Conservation (phyloP, 2,113 vertebrate species). For the Periophthalmodon schlosseri region DNA sequence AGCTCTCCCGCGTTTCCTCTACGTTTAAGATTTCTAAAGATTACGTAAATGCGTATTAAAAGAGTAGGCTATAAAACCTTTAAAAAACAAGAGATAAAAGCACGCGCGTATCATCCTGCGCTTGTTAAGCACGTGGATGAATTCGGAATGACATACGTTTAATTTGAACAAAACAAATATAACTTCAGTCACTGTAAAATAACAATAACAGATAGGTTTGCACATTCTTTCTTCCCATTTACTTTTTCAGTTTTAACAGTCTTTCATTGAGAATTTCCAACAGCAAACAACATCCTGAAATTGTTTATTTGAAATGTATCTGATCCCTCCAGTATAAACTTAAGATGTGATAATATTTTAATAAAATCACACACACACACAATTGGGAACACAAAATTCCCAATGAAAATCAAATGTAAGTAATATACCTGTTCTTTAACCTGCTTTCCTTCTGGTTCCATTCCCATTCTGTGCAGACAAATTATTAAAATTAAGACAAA, state of each 20-base stretch:
- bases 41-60: conserved; percentile 5
- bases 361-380: too few relatives aligned
- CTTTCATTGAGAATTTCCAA: conserved; percentile 21
- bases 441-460: conserved; percentile 84
- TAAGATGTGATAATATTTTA: conserved; percentile 57
- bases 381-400: conserved; percentile 16
- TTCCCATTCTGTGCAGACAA: conserved; percentile 77
- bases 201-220: conserved; percentile 61
- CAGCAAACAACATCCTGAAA: conserved; percentile 14
- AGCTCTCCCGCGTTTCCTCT: conserved; percentile 3
- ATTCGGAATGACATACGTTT: conserved; percentile 56
- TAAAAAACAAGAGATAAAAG: conserved; percentile 41
- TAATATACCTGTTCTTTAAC: conserved; percentile 88
- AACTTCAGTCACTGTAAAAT: conserved; percentile 63
- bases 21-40: conserved; percentile 9
- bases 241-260: conserved; percentile 18
- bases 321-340: conserved; percentile 67
- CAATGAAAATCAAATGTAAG: not conserved
- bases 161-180: conserved; percentile 49
- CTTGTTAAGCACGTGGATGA: conserved; percentile 59
- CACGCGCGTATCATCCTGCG: conserved; percentile 64
- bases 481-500: not conserved
- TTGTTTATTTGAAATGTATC: conserved; percentile 67
- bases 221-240: conserved; percentile 21
- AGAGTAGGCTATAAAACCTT: conserved; percentile 14